Evolutionary conservation across 2,888 invertebrate species (phyloP), one percentile per base, ranked within the genome.

Genomic region (Carpatolechia fugitivella): DNA sequence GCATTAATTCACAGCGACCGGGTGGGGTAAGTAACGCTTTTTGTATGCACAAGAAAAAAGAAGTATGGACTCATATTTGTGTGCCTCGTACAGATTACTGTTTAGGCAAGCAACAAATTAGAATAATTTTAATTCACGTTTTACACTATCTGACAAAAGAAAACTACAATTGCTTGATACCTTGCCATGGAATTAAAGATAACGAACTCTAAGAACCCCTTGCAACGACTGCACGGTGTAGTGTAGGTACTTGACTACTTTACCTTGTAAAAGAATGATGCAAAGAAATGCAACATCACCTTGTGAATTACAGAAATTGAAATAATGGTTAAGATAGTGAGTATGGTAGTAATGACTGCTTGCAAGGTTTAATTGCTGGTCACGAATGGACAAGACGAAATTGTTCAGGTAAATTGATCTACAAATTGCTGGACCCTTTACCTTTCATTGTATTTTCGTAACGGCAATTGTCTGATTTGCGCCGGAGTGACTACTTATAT

Each of bases 361-460:
- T n/a, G 44, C 44, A 44, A 44, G 40, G 10, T 44, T 44, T 44
- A 44, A 44, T 44, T 44, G 20, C 44, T 44, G 8, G 29, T 44
- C 44, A 29, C 44, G 44, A 44, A 44, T 44, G 44, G 8, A 44
- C 29, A 44, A 41, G 33, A 41, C 40, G 40, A 41, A 41, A 29
- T 44, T 44, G 44, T 29, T 29, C 29, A 29, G 44, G n/a, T 44
- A 44, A n/a, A 44, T 44, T 44, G 44, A 4, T 44, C 33, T n/a
- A 33, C 29, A 44, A 44, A 44, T 44, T 44, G 29, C 44, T 29
- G 44, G 44, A 29, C 44, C 44, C 44, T 44, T 44, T 13, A 13
- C 24, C 44, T 44, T 44, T 44, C 44, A 44, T 44, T 44, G 44
- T 29, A n/a, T 29, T 44, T 44, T 44, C 44, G 44, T 44, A 44